Evolutionary conservation across 2,113 vertebrate genomes (phyloP), one percentile per base, ranked within the genome.

Genomic region (Sinosuthora webbiana): DNA sequence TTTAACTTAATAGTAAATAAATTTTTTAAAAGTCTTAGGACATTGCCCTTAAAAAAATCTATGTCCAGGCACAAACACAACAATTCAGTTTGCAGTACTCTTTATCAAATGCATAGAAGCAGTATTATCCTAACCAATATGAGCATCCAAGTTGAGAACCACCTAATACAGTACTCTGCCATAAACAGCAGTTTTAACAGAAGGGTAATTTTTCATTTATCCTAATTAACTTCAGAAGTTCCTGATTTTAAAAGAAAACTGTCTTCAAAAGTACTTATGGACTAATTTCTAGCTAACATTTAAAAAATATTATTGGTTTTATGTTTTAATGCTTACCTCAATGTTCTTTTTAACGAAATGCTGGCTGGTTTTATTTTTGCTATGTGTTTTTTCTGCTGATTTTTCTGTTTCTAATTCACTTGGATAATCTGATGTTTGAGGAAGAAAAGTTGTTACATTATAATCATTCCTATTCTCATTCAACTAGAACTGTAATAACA

Each of bases 261-360:
- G 25, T 37, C 37, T 56, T 28, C 17, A 84, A 33, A 94, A 87
- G 22, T 39, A 45, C 14, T 65, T 55, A 41, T 1, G 65, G 13
- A 64, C 37, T 55, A 37, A 31, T 25, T 70, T 52, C 68, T 67
- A 89, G 7, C 44, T 84, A 84, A 74, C 4, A 55, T 59, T 78
- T 84, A 9, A 15, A 16, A 87, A 70, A 62, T 45, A 3, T 14
- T 63, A 84, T 11, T 33, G 10, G 41, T 53, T 50, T 77, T 64
- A 88, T 50, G 31, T 22, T 87, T 89, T 91, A 94, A 93, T 80
- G 97, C 98, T 97, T 98, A 99, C 99, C 98, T 99, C 98, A 75
- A 99, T 99, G 95, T 99, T 99, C 97, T 98, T 98, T 96, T 98
- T 99, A 96, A 99, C 97, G 97, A 99, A 99, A 98, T 99, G 97